A percentile compares a stretch with the other conserved stretches of the same genome.
phyloP scores from a whole-genome alignment of 2,888 invertebrate genomes.

The Lepidocyrtoides sp. region DNA sequence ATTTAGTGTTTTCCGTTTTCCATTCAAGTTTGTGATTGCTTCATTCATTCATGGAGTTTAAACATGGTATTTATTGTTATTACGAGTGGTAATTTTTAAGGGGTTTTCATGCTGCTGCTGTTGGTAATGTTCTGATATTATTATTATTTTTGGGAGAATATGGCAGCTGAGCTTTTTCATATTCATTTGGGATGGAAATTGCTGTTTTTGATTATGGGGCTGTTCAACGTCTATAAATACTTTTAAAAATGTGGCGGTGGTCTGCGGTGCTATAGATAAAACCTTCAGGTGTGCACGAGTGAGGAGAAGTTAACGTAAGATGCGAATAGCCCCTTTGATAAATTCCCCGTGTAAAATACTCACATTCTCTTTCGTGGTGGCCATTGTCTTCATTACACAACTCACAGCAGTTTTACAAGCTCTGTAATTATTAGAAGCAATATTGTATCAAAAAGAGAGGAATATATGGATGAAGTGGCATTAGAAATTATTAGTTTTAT shows the following conservation, averaged over 20 bases:
- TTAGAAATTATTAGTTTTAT: conserved; percentile 46
- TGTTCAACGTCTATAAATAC: too few species aligned
- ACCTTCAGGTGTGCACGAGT: too few species aligned
- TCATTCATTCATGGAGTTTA: conserved; percentile 17
- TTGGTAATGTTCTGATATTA: not conserved
- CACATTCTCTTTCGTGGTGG: too few species aligned
- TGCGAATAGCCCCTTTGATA: too few species aligned
- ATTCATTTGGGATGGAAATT: too few species aligned
- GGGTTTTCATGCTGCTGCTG: not conserved
- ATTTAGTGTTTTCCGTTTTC: not conserved
- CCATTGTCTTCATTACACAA: too few species aligned
- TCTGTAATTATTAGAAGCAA: conserved; percentile 1
- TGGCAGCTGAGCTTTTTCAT: not conserved
- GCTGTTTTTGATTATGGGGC: too few species aligned
- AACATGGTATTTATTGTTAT: conserved; percentile 36
- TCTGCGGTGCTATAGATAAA: too few species aligned
- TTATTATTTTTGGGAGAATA: not conserved
- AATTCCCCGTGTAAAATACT: too few species aligned
- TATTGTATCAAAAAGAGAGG: not conserved
- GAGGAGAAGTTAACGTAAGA: too few species aligned
- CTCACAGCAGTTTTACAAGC: too few species aligned
- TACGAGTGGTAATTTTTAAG: not conserved
- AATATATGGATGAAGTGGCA: not conserved
- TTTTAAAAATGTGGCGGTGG: too few species aligned
- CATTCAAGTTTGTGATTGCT: not conserved